Evolutionary conservation across 2,113 vertebrate genomes (phyloP), one percentile per base, ranked within the genome.

Genomic region (Piaya cayana): DNA sequence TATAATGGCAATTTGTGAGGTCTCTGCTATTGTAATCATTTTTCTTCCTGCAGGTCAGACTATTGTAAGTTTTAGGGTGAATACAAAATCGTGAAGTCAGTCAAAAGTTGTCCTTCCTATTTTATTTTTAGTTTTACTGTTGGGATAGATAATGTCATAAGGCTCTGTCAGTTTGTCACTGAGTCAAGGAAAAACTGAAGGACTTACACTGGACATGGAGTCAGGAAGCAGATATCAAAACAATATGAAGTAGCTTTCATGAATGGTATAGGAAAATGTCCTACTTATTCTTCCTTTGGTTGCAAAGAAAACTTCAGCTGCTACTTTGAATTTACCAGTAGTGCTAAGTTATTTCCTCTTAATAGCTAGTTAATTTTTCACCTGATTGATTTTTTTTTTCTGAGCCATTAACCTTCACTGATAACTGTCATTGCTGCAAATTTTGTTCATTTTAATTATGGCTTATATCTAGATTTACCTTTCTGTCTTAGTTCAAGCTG

Each of bases 331-430:
- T 86, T 85, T 84, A 47, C 32, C n/a, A 75, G 4, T 42, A 84
- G 82, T 74, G 29, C 23, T 36, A 76, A 81, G 77, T 89, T 74
- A 79, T 68, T 97, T 93, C 43, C 76, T 82, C 53, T 56, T 92
- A 81, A 93, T 85, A 92, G 19, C 77, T 84, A 58, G 58, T 91
- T 96, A 93, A 77, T 92, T 96, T 96, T 96, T 96, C 39, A 95
- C 58, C 36, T 43, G 85, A 96, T 88, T 94, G 63, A 81, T 91
- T 96, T 94, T 97, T 91, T 1, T 75, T 91, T 19, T 1, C 75
- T 75, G 85, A 96, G 86, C 69, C 43, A 19, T 92, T 94, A 60
- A 70, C 82, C 68, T 95, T 82, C 60, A 29, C 23, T 75, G 63
- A 50, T 91, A 88, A 47, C 43, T 82, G 56, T 76, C 52, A 43